phyloP scores from a whole-genome alignment of 1,140 invertebrate species.

The silkworm (Bombyx mori) region ASM3026992v2 NC_085118.1:10312001-10312500 shows the following conservation, averaged over 20 bases:
- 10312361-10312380: conserved; percentile 31
- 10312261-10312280: conserved; percentile 30
- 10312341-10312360: conserved; percentile 24
- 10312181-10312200: conserved; percentile 17
- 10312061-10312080: too few species aligned
- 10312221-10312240: conserved; percentile 47
- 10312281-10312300: conserved; percentile 52
- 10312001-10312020: too few species aligned
- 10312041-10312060: too few species aligned
- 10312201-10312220: conserved; percentile 31
- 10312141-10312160: neutral
- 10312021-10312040: too few species aligned
- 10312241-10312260: conserved; percentile 38
- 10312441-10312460: too few species aligned
- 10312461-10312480: too few species aligned
- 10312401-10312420: conserved; percentile 28
- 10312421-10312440: conserved; percentile 5
- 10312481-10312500: too few species aligned
- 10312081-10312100: too few species aligned
- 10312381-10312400: conserved; percentile 12
- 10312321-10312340: conserved; percentile 28
- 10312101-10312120: too few species aligned
- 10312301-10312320: conserved; percentile 34
- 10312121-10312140: neutral
- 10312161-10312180: conserved; percentile 9